Evolutionary conservation across 1,140 invertebrate genomes (phyloP).

Genomic region (Telenomus remus): DNA sequence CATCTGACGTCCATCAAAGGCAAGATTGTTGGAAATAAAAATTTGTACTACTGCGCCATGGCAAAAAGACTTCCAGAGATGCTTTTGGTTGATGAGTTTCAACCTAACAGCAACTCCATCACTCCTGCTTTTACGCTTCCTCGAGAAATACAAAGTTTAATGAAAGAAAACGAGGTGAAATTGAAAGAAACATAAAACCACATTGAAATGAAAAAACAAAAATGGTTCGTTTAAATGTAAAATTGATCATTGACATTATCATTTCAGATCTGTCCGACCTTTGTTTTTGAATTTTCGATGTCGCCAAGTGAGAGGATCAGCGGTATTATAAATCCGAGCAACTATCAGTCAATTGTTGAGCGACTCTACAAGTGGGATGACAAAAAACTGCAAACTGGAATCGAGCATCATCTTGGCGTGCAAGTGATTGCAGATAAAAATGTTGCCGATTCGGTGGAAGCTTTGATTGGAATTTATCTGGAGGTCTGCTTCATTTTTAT

Average conservation of each 20-base stretch:
- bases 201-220: too few species aligned
- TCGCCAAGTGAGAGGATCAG: conserved; percentile 67
- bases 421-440: conserved; percentile 79
- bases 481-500: conserved; percentile 65
- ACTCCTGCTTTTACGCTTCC: conserved; percentile 77
- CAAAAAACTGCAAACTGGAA: conserved; percentile 63
- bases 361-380: conserved; percentile 61
- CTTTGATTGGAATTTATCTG: conserved; percentile 88
- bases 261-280: conserved; percentile 66
- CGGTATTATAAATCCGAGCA: conserved; percentile 64
- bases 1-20: conserved; percentile 85
- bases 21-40: conserved; percentile 88
- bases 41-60: conserved; percentile 82
- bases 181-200: too few species aligned
- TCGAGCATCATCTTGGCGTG: conserved; percentile 72
- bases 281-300: conserved; percentile 73
- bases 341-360: conserved; percentile 42
- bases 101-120: conserved; percentile 82
- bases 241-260: too few species aligned
- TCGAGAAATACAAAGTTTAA: conserved; percentile 55
- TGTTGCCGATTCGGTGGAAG: conserved; percentile 89
- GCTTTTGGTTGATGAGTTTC: conserved; percentile 76
- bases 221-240: conserved; percentile 1
- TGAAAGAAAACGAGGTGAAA: conserved; percentile 55
- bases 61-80: conserved; percentile 76